phyloP scores from a whole-genome alignment of 2,797 vertebrate species.

The Cuculus canorus region DNA sequence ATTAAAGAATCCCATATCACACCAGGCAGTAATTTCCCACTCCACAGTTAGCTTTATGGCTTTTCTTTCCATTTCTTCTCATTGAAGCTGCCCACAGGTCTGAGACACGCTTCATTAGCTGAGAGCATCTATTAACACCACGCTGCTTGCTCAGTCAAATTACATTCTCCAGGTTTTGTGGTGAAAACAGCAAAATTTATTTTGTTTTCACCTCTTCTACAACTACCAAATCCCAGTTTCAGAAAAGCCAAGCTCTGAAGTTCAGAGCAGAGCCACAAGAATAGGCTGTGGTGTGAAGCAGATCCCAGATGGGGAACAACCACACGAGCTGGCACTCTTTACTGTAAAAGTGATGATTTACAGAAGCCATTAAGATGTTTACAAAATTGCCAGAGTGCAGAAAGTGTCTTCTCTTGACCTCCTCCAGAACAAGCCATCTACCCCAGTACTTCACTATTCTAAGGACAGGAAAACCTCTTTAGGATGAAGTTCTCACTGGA shows the following conservation, averaged over 20 bases:
- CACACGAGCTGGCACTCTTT: not conserved
- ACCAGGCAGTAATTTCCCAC: not conserved
- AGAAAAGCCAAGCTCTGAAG: not conserved
- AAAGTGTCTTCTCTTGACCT: not conserved
- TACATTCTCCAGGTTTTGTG: not conserved
- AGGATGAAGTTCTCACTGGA: not conserved
- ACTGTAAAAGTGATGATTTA: not conserved
- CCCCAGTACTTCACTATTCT: not conserved
- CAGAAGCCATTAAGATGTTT: accelerated
- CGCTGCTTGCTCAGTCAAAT: not conserved
- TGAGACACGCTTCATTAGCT: not conserved
- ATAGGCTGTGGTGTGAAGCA: not conserved
- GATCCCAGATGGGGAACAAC: not conserved
- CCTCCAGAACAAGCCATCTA: not conserved
- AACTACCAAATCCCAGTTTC: not conserved
- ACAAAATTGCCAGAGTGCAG: not conserved
- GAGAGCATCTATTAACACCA: not conserved
- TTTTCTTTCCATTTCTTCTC: not conserved
- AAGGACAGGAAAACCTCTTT: not conserved
- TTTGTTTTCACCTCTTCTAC: not conserved
- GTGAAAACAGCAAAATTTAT: not conserved
- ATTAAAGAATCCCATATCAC: not conserved
- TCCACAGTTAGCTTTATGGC: not conserved
- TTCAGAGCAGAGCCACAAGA: not conserved
- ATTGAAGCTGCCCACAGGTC: not conserved